Percentiles rank a stretch among this genome's conserved stretches.
Evolutionary conservation across 2,797 vertebrate genomes (phyloP).

Genomic region (Botia almorhae): DNA sequence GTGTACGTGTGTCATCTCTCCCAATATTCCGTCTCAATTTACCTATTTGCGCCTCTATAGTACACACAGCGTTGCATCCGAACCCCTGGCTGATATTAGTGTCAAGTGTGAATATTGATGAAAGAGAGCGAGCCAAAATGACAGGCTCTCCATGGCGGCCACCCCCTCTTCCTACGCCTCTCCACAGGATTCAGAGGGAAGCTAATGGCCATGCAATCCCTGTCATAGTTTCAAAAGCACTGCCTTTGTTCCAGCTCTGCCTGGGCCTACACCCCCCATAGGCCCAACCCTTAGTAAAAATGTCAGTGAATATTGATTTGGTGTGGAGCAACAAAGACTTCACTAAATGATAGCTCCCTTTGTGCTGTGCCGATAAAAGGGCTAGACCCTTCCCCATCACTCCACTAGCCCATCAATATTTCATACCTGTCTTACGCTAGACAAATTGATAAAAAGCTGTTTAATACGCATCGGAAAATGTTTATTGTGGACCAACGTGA

Average conservation of each 20-base stretch:
- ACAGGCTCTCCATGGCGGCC: slow-evolving; percentile 64
- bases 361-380: slow-evolving; percentile 68
- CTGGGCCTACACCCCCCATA: slow-evolving; percentile 65
- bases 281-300: slow-evolving; percentile 77
- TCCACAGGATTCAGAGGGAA: slow-evolving; percentile 69
- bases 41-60: slow-evolving; percentile 5
- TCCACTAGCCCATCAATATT: slow-evolving; percentile 61
- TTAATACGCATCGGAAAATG: slow-evolving; percentile 32
- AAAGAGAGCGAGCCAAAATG: slow-evolving; percentile 62
- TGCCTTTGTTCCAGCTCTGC: slow-evolving; percentile 69
- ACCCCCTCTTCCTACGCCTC: slow-evolving; percentile 62
- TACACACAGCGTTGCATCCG: not conserved
- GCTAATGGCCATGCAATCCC: slow-evolving; percentile 76
- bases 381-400: slow-evolving; percentile 66
- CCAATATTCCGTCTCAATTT: not conserved
- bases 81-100: slow-evolving; percentile 13
- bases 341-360: slow-evolving; percentile 68
- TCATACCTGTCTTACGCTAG: slow-evolving; percentile 53
- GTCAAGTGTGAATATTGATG: slow-evolving; percentile 45
- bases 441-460: slow-evolving; percentile 49
- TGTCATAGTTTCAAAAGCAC: slow-evolving; percentile 71
- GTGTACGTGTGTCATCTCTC: no score
- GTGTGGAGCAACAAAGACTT: slow-evolving; percentile 73
- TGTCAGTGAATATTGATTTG: slow-evolving; percentile 83
- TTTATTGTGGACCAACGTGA: slow-evolving; percentile 18